Evolutionary conservation across 2,888 invertebrate species (phyloP).

Genomic region (Noctua pronuba): DNA sequence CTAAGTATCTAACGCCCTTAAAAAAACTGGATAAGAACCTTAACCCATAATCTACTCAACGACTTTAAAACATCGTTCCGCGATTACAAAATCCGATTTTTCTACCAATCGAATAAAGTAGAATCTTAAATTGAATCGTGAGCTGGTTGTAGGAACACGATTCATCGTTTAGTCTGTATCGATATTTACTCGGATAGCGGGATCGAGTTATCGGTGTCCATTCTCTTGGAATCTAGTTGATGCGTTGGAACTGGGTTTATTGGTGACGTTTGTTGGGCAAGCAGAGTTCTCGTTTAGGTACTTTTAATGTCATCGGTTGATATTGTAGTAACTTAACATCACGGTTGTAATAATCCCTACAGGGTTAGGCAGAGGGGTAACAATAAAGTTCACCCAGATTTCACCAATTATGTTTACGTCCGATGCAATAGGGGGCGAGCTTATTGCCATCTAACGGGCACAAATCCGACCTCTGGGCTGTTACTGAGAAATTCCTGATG

Average conservation of each 20-base stretch:
- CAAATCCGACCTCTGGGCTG: too few species aligned
- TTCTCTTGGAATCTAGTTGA: constrained; percentile 60
- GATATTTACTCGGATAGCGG: constrained; percentile 58
- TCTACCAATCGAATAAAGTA: constrained; percentile 30
- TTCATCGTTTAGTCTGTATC: constrained; percentile 57
- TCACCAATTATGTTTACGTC: neutral
- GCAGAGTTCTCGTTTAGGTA: neutral
- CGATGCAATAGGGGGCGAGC: neutral
- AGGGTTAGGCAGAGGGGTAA: neutral
- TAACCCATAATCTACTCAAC: neutral
- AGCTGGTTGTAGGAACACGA: constrained; percentile 51
- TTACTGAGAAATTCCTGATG: too few species aligned
- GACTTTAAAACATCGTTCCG: constrained; percentile 25
- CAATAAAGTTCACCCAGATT: neutral
- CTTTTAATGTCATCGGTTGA: neutral
- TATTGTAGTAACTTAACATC: neutral
- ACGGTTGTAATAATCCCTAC: neutral
- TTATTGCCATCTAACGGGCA: too few species aligned
- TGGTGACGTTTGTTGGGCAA: constrained; percentile 14
- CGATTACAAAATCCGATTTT: constrained; percentile 42
- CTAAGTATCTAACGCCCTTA: neutral
- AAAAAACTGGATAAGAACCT: neutral
- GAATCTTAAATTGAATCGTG: constrained; percentile 54
- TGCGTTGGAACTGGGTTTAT: constrained; percentile 49
- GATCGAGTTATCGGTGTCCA: constrained; percentile 60